Percentiles rank a stretch among this genome's conserved stretches.
These are phyloP conservation scores for Scylla paramamosain DNA, from an alignment of 1,140 invertebrate species.

Conservation along the genomic window DNA sequence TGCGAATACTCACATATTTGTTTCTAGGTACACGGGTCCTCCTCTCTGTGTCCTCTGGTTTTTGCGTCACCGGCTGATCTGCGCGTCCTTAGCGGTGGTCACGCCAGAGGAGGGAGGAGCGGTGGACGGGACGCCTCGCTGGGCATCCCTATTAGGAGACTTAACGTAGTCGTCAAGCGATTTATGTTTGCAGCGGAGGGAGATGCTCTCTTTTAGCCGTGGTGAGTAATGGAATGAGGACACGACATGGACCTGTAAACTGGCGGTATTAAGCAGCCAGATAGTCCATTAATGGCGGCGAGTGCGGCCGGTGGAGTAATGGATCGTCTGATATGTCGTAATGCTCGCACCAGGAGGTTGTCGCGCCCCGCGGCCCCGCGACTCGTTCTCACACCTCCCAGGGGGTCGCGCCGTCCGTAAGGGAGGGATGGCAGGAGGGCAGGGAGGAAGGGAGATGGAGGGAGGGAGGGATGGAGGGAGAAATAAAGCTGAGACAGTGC, in stretches of 20 bases:
- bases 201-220: constrained; percentile 70
- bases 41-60: background rate
- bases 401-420: background rate
- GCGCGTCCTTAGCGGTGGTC: background rate
- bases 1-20: background rate
- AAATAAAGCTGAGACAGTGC: constrained; percentile 27
- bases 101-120: background rate
- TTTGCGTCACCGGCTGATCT: background rate
- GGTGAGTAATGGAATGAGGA: constrained; percentile 74
- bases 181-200: constrained; percentile 61
- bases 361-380: constrained; percentile 41
- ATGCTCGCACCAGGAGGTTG: constrained; percentile 64
- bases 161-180: constrained; percentile 67
- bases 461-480: constrained; percentile 34
- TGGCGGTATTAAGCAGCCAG: constrained; percentile 73
- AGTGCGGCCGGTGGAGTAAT: constrained; percentile 71
- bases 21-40: background rate
- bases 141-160: constrained; percentile 54
- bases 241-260: constrained; percentile 75
- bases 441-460: background rate
- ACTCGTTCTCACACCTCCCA: constrained; percentile 45
- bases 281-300: constrained; percentile 71
- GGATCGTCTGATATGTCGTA: constrained; percentile 74
- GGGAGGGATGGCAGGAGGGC: constrained; percentile 21
- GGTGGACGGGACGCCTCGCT: background rate